Percentiles rank a stretch among this genome's conserved stretches.
Conservation (phyloP, 2,797 vertebrate genomes). For the Neoniphon sammara region DNA sequence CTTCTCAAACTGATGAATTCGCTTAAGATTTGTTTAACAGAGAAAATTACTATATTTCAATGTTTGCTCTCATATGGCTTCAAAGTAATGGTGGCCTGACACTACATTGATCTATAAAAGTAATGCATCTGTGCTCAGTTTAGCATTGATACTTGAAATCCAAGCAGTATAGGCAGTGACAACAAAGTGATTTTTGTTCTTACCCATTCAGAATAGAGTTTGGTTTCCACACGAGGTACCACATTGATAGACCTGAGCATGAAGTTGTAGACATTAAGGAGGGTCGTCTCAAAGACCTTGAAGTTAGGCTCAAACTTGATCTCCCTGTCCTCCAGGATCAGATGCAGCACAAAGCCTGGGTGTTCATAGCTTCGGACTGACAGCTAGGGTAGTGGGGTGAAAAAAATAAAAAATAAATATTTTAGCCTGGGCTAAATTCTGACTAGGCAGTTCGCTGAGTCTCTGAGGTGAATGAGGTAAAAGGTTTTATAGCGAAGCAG, state of each 20-base stretch:
- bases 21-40: no score
- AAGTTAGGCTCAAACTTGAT: conserved; percentile 89
- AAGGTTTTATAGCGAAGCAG: no score
- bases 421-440: no score
- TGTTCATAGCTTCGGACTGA: conserved; percentile 82
- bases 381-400: conserved; percentile 65
- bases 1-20: no score
- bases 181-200: conserved; percentile 45
- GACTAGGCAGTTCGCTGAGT: no score
- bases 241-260: conserved; percentile 85
- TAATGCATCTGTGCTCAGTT: not conserved
- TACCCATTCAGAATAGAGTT: conserved; percentile 87
- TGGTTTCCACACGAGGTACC: conserved; percentile 88
- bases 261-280: conserved; percentile 84
- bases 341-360: conserved; percentile 86
- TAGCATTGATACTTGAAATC: not conserved
- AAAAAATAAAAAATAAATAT: not conserved
- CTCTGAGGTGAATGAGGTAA: no score
- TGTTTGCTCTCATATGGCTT: no score
- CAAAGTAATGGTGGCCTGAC: no score
- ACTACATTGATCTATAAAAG: not conserved
- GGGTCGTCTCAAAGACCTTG: conserved; percentile 77
- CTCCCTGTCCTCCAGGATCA: conserved; percentile 82
- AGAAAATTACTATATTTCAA: no score
- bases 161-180: no score